Percentiles rank a stretch among this genome's conserved stretches.
phyloP scores from a whole-genome alignment of 2,113 vertebrate species.

The Macrotus californicus region DNA sequence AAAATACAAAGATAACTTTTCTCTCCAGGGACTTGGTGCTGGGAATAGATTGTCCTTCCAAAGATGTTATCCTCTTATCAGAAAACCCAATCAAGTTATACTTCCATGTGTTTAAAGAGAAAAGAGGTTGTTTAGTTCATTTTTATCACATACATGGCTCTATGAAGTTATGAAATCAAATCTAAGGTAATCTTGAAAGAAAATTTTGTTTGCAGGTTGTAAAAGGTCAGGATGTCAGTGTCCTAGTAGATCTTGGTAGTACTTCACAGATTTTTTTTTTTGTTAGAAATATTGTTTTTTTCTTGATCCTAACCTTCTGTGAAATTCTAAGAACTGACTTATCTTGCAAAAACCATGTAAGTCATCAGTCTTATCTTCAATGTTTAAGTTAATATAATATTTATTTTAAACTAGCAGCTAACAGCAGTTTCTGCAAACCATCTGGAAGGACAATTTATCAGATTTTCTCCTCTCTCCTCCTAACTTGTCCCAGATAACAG shows the following conservation, averaged over 20 bases:
- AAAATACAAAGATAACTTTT: background rate
- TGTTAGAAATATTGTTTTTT: background rate
- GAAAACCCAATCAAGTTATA: background rate
- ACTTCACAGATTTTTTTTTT: background rate
- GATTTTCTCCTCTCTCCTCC: background rate
- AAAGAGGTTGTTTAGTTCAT: background rate
- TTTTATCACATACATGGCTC: background rate
- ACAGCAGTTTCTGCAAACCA: slow-evolving; percentile 20
- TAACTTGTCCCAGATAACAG: background rate
- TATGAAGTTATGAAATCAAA: slow-evolving; percentile 1
- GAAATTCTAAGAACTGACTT: slow-evolving; percentile 3
- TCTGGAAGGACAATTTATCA: slow-evolving; percentile 32
- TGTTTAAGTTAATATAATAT: slow-evolving; percentile 17
- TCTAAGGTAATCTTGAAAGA: background rate
- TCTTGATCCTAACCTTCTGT: background rate
- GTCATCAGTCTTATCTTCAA: slow-evolving; percentile 27
- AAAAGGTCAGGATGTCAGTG: background rate
- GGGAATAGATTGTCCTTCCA: background rate
- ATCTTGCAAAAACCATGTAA: slow-evolving; percentile 7
- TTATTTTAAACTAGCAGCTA: slow-evolving; percentile 34
- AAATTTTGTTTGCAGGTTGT: slow-evolving; percentile 2
- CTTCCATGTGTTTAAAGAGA: background rate
- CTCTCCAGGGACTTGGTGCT: background rate
- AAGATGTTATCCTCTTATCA: background rate
- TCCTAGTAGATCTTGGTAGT: background rate